Evolutionary conservation across 2,113 vertebrate genomes (phyloP), one percentile per base, ranked within the genome.

Genomic region (Phocoena sinus): DNA sequence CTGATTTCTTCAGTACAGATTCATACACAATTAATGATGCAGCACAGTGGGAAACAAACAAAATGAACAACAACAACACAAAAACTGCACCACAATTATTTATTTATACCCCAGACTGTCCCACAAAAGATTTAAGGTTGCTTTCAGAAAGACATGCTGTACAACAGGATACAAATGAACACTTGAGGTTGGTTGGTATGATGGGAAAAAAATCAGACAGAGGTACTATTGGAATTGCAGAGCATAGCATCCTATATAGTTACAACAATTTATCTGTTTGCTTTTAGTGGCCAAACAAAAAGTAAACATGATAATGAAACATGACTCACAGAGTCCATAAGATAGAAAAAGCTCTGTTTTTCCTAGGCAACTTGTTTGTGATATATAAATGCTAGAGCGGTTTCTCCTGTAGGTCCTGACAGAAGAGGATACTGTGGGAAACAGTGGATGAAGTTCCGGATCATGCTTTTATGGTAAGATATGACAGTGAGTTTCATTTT

Each of bases 21-120:
- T 94, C 91, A 88, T 95, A 63, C 80, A 95, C 91, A 97, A 96
- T 95, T 95, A 96, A 96, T 96, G 56, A 94, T 47, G 33, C 26
- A 94, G 26, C 76, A 93, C 63, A 92, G 58, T 65, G 23, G 68
- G 67, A 94, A 94, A 96, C 41, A 91, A 89, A 96, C 62, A 96
- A 91, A 95, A 93, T 26, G 33, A 93, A 96, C 62, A 74, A 50
- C 62, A 74, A 50, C 31, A 41, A 67, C 31, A 88, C 9, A 89
- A 74, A 56, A 83, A 63, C 18, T 10, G 26, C 11, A 67, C 62
- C 28, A 92, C 13, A 63, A 94, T 92, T 94, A 94, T 82, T 96
- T 95, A 97, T 94, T 95, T 97, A 97, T 93, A 92, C 23, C 3
- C 26, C 38, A 93, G 56, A 81, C 81, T 88, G 38, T 87, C 41